Percentiles rank a stretch among this genome's conserved stretches.
These are phyloP conservation scores for Papilio dardanus DNA, from an alignment of 1,140 invertebrate species.

Conservation along the genomic window DNA sequence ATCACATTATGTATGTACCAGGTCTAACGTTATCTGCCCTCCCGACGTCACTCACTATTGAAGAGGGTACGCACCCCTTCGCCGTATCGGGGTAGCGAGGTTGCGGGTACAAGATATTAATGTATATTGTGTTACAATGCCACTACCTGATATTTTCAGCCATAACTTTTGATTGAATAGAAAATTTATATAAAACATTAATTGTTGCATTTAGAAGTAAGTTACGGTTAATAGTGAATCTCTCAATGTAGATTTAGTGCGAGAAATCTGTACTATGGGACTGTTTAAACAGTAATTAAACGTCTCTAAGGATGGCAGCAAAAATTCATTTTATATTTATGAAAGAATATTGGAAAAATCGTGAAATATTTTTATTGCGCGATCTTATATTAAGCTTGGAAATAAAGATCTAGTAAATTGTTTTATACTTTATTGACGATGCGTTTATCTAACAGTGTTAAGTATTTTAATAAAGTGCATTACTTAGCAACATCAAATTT, in stretches of 20 bases:
- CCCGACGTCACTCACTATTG: slow-evolving; percentile 1
- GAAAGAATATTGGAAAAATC: too few relatives aligned
- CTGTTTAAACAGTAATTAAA: too few relatives aligned
- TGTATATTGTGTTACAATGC: neutral
- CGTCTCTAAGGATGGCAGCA: too few relatives aligned
- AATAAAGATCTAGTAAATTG: neutral
- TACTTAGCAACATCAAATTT: neutral
- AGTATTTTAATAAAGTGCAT: neutral
- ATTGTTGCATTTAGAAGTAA: too few relatives aligned
- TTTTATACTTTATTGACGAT: neutral
- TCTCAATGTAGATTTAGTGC: too few relatives aligned
- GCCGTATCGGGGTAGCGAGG: neutral
- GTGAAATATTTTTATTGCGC: too few relatives aligned
- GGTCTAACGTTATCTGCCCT: neutral
- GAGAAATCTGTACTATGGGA: too few relatives aligned
- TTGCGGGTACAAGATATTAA: neutral
- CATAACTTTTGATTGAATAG: neutral
- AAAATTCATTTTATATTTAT: too few relatives aligned
- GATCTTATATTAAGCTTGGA: neutral
- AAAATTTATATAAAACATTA: too few relatives aligned
- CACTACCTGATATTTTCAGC: neutral
- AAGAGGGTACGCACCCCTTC: neutral
- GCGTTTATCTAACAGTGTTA: neutral
- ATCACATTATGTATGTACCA: slow-evolving; percentile 11
- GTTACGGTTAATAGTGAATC: too few relatives aligned